phyloP scores from a whole-genome alignment of 2,113 vertebrate genomes.

The Chaetura pelagica region DNA sequence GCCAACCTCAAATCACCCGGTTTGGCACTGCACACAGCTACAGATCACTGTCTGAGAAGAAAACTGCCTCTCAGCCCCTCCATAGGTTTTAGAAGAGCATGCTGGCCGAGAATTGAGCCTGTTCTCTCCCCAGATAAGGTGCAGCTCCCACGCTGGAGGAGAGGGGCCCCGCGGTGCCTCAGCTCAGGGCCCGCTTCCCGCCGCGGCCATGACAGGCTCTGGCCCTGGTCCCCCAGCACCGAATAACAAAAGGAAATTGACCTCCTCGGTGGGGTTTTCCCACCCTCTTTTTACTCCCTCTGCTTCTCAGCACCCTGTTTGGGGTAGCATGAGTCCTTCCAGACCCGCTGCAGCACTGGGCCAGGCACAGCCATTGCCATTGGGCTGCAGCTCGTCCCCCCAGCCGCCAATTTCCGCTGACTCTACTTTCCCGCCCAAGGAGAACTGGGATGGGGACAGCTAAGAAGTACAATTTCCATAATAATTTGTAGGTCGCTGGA shows the following conservation, averaged over 20 bases:
- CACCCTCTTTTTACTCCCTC: not conserved
- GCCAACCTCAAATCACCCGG: fast-evolving
- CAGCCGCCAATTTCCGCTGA: not conserved
- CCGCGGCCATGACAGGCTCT: not conserved
- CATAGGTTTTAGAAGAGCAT: not conserved
- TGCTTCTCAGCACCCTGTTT: not conserved
- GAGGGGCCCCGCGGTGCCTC: not conserved
- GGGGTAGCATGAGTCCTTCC: not conserved
- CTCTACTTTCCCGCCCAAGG: not conserved
- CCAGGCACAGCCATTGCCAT: not conserved
- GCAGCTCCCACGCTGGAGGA: not conserved
- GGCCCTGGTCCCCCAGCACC: fast-evolving
- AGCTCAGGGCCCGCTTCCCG: not conserved
- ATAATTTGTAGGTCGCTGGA: constrained; percentile 37
- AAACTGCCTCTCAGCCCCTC: not conserved
- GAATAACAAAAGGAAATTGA: no score
- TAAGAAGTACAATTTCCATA: constrained; percentile 36
- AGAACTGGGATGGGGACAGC: not conserved
- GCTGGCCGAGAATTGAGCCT: not conserved
- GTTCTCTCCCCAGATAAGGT: not conserved
- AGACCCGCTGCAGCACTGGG: no score
- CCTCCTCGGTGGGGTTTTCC: not conserved
- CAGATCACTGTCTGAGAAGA: not conserved
- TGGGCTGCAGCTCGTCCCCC: not conserved
- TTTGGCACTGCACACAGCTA: not conserved